phyloP scores from a whole-genome alignment of 2,888 invertebrate species.

The Alloplasta piceator region DNA sequence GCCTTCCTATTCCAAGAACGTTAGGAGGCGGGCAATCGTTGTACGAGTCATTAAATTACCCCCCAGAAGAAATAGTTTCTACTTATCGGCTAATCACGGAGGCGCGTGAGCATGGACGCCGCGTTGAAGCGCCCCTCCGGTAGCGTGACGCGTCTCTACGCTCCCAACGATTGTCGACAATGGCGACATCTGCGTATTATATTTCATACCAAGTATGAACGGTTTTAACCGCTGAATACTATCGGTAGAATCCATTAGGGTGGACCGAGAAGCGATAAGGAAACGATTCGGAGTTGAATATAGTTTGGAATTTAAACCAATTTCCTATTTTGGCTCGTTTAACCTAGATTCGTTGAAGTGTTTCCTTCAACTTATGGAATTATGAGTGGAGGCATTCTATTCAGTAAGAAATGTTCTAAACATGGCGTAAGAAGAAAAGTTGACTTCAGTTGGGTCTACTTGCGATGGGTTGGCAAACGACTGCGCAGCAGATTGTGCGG shows the following conservation, averaged over 20 bases:
- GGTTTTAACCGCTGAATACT: conserved; percentile 31
- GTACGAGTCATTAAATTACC: conserved; percentile 72
- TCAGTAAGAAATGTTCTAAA: too few species aligned
- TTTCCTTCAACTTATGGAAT: too few species aligned
- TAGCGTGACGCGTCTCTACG: conserved; percentile 57
- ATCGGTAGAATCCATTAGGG: conserved; percentile 51
- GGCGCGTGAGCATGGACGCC: conserved; percentile 57
- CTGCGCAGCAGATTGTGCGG: too few species aligned
- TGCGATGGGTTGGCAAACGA: too few species aligned
- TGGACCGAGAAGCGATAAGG: conserved; percentile 35
- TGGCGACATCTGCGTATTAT: conserved; percentile 9
- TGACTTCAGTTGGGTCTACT: too few species aligned
- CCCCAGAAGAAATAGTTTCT: conserved; percentile 70
- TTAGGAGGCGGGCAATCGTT: conserved; percentile 72
- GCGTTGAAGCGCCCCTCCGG: conserved; percentile 41
- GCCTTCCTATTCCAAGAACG: conserved; percentile 62
- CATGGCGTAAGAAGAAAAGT: too few species aligned
- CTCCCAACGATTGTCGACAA: conserved; percentile 15
- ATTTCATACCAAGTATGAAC: conserved; percentile 6
- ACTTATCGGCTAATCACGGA: conserved; percentile 77
- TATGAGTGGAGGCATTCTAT: too few species aligned
- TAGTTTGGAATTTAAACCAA: neutral
- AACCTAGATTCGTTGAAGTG: too few species aligned
- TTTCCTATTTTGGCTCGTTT: too few species aligned
- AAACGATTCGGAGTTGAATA: neutral